phyloP scores from a whole-genome alignment of 37 sponge, comb jelly and placozoan species.

The Ianthella basta region DNA sequence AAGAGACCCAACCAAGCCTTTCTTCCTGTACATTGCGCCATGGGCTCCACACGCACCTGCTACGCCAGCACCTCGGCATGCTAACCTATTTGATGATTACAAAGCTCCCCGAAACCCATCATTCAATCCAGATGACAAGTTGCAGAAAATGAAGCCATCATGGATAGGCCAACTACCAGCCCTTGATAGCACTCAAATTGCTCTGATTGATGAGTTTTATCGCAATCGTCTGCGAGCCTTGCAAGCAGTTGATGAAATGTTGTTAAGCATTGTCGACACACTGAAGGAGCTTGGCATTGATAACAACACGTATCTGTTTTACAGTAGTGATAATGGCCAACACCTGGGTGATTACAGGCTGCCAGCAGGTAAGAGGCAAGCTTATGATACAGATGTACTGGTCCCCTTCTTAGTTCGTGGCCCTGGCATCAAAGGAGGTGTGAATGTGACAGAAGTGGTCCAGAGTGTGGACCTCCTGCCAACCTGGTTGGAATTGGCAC shows the following conservation, averaged over 20 bases:
- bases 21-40: conserved; percentile 72
- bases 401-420: conserved; percentile 72
- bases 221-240: conserved; percentile 56
- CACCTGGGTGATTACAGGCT: conserved; percentile 72
- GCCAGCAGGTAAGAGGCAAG: conserved; percentile 77
- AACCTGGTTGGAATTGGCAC: conserved; percentile 64
- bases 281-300: conserved; percentile 41
- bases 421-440: conserved; percentile 59
- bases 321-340: conserved; percentile 81
- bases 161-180: conserved; percentile 65
- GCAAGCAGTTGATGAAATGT: conserved; percentile 79
- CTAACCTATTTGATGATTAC: conserved; percentile 50
- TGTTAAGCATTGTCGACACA: conserved; percentile 33
- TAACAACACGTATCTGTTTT: conserved; percentile 70
- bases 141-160: conserved; percentile 71
- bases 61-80: conserved; percentile 60
- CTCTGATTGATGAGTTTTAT: conserved; percentile 50
- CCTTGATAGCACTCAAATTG: conserved; percentile 29
- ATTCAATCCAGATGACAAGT: conserved; percentile 53
- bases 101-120: conserved; percentile 68
- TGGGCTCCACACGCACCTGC: conserved; percentile 82
- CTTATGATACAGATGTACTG: conserved; percentile 68
- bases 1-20: conserved; percentile 55
- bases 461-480: conserved; percentile 72
- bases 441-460: conserved; percentile 49